A percentile compares a stretch with the other conserved stretches of the same genome.
These are phyloP conservation scores for Perognathus longimembris DNA, from an alignment of 2,113 vertebrate species.

Conservation along the genomic window DNA sequence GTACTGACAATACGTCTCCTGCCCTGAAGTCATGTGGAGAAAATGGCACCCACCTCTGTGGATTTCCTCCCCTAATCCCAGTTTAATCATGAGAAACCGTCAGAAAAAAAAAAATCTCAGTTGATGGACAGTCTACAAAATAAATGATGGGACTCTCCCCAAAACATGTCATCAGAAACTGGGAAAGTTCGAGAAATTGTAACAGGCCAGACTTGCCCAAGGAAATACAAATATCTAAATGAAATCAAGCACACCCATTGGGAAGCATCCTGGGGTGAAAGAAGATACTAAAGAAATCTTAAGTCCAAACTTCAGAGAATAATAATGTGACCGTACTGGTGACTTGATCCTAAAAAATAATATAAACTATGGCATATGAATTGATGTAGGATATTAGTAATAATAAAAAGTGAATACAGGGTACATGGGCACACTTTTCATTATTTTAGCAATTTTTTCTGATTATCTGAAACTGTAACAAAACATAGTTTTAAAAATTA, in stretches of 20 bases:
- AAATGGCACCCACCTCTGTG: not conserved
- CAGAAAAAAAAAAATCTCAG: not conserved
- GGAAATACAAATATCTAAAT: no score
- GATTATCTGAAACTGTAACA: not conserved
- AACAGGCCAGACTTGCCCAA: not conserved
- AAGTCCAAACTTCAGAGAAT: not conserved
- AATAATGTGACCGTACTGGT: not conserved
- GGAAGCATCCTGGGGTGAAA: not conserved
- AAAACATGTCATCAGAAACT: not conserved
- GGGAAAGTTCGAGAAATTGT: not conserved
- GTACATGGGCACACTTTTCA: not conserved
- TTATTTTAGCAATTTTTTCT: not conserved
- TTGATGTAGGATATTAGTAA: not conserved
- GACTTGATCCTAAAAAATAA: not conserved
- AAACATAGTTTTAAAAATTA: not conserved
- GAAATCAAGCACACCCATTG: not conserved
- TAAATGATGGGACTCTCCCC: not conserved
- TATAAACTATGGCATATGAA: not conserved
- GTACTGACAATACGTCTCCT: not conserved
- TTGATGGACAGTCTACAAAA: not conserved
- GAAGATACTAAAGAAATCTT: not conserved
- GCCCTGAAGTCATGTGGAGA: not conserved
- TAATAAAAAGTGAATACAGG: not conserved
- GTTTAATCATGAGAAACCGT: not conserved
- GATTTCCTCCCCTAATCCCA: not conserved